Evolutionary conservation across 2,113 vertebrate genomes (phyloP), one percentile per base, ranked within the genome.

Genomic region (Puntigrus tetrazona): DNA sequence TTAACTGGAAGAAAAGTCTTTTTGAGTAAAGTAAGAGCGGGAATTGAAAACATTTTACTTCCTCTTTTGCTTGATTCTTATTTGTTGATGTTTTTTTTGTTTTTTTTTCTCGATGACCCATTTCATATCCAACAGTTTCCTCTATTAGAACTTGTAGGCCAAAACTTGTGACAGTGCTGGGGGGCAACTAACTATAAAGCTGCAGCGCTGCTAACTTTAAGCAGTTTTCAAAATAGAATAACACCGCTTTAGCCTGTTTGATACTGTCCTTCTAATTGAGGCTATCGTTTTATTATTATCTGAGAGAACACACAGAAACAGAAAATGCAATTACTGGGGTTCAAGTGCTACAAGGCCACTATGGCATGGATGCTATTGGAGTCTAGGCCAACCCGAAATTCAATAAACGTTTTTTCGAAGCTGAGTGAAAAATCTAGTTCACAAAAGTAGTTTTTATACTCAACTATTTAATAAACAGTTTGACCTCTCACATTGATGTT

Each of bases 1-100:
- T 86, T 84, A 85, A 84, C 86, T 67, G 59, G 65, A 72, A 78
- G 84, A 84, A 85, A 87, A 84, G 50, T 52, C 50, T 81, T 86
- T 89, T 89, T 79, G 87, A 86, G 88, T 41, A 84, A 82, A 69
- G 27, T 76, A 70, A 80, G 7, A 83, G 78, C 72, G 59, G 69
- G 59, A 47, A 84, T 50, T 82, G 45, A 78, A 77, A 85, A 82
- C 78, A 63, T 34, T 43, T 25, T 13, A 59, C 22, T 47, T 69
- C 63, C 41, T 22, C 72, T 57, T 57, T 20, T 63, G 47, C 80
- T 22, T 45, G 38, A 83, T 79, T 81, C 38, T 73, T 77, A 72
- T 69, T 78, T 84, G 36, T 27, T 81, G 41, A 72, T 59, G 65
- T 20, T 82, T 87, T 74, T 73, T 34, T 43, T 45, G 65, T 59